These are phyloP conservation scores for Cladorhizidae sp. DNA, from an alignment of 37 sponge, comb jelly and placozoan species.

Conservation along the genomic window DNA sequence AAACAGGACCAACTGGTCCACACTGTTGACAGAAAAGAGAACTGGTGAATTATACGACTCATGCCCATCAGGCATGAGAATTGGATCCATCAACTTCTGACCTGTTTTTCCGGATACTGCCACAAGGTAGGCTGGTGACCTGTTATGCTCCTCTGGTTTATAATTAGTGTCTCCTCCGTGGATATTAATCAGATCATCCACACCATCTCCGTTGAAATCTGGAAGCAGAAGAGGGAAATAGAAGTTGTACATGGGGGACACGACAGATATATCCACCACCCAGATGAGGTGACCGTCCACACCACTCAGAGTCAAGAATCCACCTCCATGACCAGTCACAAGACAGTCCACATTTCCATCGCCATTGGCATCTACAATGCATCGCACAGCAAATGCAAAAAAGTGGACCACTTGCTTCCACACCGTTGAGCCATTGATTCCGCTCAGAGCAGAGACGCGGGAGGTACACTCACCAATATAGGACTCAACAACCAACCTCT, in stretches of 20 bases:
- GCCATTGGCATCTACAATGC: conserved; percentile 53
- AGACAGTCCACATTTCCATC: conserved; percentile 72
- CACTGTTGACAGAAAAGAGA: background rate
- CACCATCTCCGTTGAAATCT: conserved; percentile 81
- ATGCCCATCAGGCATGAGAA: conserved; percentile 67
- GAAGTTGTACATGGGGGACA: conserved; percentile 53
- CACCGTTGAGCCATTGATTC: conserved; percentile 38
- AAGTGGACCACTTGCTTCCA: conserved; percentile 33
- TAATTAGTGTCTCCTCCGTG: conserved; percentile 78
- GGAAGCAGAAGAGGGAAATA: conserved; percentile 59
- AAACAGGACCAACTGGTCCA: conserved; percentile 60
- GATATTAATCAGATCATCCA: conserved; percentile 54
- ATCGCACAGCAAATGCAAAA: conserved; percentile 54
- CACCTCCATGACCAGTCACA: conserved; percentile 44
- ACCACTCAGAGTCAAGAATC: conserved; percentile 44
- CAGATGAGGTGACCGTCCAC: conserved; percentile 53
- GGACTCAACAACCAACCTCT: conserved; percentile 28
- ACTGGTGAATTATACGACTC: conserved; percentile 87
- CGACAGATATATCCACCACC: conserved; percentile 41
- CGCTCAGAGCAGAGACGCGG: conserved; percentile 49
- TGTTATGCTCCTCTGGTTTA: conserved; percentile 13
- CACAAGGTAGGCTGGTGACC: conserved; percentile 48
- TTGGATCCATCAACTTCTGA: conserved; percentile 41
- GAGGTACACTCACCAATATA: conserved; percentile 29
- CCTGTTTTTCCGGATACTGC: conserved; percentile 81